Evolutionary conservation across 2,888 invertebrate species (phyloP), one percentile per base, ranked within the genome.

Genomic region (Anorthoa munda): DNA sequence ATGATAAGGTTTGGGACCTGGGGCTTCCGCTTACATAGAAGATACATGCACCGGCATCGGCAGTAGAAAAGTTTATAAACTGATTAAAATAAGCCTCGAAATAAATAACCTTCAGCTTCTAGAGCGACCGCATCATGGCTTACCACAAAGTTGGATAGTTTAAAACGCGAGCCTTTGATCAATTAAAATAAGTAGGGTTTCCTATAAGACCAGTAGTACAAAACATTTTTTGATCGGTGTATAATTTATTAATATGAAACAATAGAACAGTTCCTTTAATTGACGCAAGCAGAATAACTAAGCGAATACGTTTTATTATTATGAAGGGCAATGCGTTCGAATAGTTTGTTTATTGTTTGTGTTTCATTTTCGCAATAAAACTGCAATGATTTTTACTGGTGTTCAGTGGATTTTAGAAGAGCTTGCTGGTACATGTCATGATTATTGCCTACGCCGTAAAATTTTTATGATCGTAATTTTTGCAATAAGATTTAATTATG

Each of bases 201-300:
- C 50, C 18, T 18, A 50, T 21, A 15, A 48, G 4, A 11, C 11
- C 15, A 26, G 2, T 21, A 13, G 11, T 18, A 2, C 55, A 61
- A 7, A 75, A 75, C 56, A 70, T 70, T 63, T 75, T 77, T 23
- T 77, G 45, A 77, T 46, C 56, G 7, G 17, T 61, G 77, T 72
- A 72, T 31, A 53, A 76, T 78, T 76, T 76, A 78, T 78, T 21
- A 50, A 59, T 55, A 79, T 50, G 45, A 53, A 53, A 79, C 78
- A 79, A 75, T 80, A 59, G 56, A 4, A 23, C 56, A 21, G 61
- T 23, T 51, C 39, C 23, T 63, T 18, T 77, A 53, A 64, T 48
- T 65, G 68, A 75, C 69, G 75, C 65, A 75, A 45, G 46, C 51
- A 13, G 80, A 80, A 80, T 80, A 61, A 75, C 48, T 61, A 69